Conservation (phyloP, 2,888 invertebrate genomes). For the Epinotia bilunana region DNA sequence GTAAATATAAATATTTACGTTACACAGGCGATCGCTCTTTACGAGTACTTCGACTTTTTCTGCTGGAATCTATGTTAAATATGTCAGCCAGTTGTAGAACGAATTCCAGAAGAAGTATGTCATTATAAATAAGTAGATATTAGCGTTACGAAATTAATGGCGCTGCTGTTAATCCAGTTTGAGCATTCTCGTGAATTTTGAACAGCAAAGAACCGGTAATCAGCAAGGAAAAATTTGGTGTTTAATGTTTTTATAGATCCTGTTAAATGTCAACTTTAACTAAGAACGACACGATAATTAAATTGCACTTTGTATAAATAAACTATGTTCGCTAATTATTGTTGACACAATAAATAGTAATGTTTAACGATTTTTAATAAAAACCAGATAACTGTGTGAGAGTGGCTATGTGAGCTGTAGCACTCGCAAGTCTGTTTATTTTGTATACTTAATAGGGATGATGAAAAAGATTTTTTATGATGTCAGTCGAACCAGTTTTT, state of each 20-base stretch:
- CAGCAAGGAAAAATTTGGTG: background rate
- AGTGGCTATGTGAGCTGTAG: no score
- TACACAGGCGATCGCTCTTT: no score
- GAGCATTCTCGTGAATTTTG: slow-evolving; percentile 9
- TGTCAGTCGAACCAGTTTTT: no score
- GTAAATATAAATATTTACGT: background rate
- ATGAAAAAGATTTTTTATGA: no score
- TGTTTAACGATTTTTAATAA: no score
- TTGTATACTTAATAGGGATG: no score
- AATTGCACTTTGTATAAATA: background rate
- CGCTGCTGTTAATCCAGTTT: slow-evolving; percentile 23
- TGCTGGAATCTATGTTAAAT: background rate
- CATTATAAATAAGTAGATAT: background rate
- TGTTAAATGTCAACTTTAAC: slow-evolving; percentile 24
- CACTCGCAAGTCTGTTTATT: no score
- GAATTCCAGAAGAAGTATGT: slow-evolving; percentile 2
- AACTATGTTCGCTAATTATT: no score
- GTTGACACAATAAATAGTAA: no score
- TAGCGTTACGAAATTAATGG: slow-evolving; percentile 12
- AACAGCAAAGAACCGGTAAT: slow-evolving; percentile 31
- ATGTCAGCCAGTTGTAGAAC: background rate
- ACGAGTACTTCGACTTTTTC: background rate
- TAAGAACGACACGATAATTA: background rate
- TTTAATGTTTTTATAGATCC: background rate
- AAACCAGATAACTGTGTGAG: no score